Conservation (phyloP, 2,888 invertebrate species). For the Pammene aurita region DNA sequence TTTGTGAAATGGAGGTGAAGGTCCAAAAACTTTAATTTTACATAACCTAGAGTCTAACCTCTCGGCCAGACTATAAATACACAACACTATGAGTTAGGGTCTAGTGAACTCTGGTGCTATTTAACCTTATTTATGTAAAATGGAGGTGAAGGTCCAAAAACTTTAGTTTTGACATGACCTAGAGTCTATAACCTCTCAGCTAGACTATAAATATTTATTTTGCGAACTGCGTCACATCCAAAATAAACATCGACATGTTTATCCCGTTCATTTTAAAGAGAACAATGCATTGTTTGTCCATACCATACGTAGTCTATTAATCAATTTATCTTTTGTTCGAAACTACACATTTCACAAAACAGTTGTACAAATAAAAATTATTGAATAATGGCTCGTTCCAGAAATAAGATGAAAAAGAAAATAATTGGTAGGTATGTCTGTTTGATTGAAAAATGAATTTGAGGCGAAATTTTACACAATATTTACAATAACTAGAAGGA, state of each 20-base stretch:
- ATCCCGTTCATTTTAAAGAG: not conserved
- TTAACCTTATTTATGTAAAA: too few species aligned
- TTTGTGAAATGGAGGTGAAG: too few species aligned
- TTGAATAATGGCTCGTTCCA: conserved; percentile 12
- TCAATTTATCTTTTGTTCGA: conserved; percentile 29
- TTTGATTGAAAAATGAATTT: not conserved
- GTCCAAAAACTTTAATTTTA: too few species aligned
- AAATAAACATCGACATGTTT: not conserved
- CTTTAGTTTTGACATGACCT: too few species aligned
- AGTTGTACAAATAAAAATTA: conserved; percentile 24
- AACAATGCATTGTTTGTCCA: not conserved
- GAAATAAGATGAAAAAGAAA: not conserved
- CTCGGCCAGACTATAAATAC: too few species aligned
- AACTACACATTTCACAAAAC: conserved; percentile 4
- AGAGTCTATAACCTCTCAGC: too few species aligned
- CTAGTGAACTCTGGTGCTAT: too few species aligned
- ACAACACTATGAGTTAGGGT: too few species aligned
- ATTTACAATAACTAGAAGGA: too few species aligned
- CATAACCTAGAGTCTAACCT: too few species aligned
- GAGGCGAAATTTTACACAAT: too few species aligned
- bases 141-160: too few species aligned
- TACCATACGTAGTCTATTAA: conserved; percentile 23
- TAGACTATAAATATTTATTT: not conserved
- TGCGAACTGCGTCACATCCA: conserved; percentile 17
- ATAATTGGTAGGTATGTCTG: not conserved